Evolutionary conservation across 2,888 invertebrate genomes (phyloP).

Genomic region (Apodemia zela): DNA sequence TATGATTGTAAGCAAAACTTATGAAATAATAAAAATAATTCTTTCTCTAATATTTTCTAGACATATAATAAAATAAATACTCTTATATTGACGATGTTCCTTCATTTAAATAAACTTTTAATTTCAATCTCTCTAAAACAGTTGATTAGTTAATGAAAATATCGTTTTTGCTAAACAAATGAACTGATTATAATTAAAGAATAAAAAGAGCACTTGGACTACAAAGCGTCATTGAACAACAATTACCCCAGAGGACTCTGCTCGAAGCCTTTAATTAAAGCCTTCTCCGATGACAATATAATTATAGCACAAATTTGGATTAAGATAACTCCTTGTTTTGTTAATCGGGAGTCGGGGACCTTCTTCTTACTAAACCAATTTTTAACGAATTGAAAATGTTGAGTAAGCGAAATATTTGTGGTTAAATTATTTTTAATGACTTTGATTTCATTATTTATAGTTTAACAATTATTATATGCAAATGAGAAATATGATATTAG

Average conservation of each 20-base stretch:
- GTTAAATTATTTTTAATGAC: too few species aligned
- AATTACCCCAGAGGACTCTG: slow-evolving; percentile 74
- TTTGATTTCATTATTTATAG: too few species aligned
- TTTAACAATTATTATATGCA: too few species aligned
- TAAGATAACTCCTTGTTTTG: slow-evolving; percentile 69
- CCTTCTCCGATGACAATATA: slow-evolving; percentile 79
- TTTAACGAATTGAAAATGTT: slow-evolving; percentile 33
- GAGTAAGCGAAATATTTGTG: neutral
- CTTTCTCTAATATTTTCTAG: too few species aligned
- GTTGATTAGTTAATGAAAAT: slow-evolving; percentile 8
- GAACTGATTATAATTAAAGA: slow-evolving; percentile 59
- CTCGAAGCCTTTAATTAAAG: slow-evolving; percentile 77
- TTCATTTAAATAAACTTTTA: neutral
- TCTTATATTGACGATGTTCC: neutral
- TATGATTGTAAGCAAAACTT: neutral
- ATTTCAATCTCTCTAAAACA: neutral
- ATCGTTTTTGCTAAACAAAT: slow-evolving; percentile 31
- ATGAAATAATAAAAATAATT: neutral
- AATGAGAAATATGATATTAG: too few species aligned
- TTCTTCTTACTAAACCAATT: slow-evolving; percentile 51
- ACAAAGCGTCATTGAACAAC: slow-evolving; percentile 78
- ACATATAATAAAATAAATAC: neutral
- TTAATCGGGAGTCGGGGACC: slow-evolving; percentile 63
- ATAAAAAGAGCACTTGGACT: slow-evolving; percentile 65
- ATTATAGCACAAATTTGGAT: slow-evolving; percentile 74